These are phyloP conservation scores for Drosophila diplacantha DNA, from an alignment of 2,888 invertebrate genomes.

Conservation along the genomic window DNA sequence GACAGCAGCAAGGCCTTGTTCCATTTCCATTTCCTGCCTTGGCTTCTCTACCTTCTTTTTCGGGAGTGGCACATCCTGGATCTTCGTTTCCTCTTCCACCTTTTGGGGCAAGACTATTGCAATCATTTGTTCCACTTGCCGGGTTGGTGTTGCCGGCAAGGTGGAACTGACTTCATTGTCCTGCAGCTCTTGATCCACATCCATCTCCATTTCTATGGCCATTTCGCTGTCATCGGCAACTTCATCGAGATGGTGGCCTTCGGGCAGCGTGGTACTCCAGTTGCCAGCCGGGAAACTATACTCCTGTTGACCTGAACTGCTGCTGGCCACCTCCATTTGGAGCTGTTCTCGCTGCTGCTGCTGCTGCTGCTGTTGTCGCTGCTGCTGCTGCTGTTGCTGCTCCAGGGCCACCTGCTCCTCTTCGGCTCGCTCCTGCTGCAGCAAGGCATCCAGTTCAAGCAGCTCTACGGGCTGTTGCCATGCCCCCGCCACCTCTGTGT, in stretches of 20 bases:
- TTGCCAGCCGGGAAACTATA: not conserved
- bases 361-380: constrained; percentile 60
- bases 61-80: not conserved
- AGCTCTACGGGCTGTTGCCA: constrained; percentile 48
- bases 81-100: not conserved
- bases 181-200: constrained; percentile 46
- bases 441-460: constrained; percentile 67
- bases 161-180: constrained; percentile 65
- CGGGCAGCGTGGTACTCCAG: not conserved
- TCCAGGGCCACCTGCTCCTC: constrained; percentile 72
- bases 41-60: constrained; percentile 4
- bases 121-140: constrained; percentile 1
- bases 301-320: constrained; percentile 30
- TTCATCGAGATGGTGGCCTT: not conserved
- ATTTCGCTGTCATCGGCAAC: not conserved
- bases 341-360: constrained; percentile 49
- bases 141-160: constrained; percentile 46
- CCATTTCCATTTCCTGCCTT: not conserved
- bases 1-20: constrained; percentile 5
- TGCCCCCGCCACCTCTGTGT: constrained; percentile 2
- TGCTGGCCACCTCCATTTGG: constrained; percentile 39
- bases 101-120: not conserved
- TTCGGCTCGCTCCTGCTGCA: constrained; percentile 73
- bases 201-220: not conserved
- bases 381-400: constrained; percentile 52